Conservation (phyloP, 2,888 invertebrate species). For the Perizoma flavofasciatum region DNA sequence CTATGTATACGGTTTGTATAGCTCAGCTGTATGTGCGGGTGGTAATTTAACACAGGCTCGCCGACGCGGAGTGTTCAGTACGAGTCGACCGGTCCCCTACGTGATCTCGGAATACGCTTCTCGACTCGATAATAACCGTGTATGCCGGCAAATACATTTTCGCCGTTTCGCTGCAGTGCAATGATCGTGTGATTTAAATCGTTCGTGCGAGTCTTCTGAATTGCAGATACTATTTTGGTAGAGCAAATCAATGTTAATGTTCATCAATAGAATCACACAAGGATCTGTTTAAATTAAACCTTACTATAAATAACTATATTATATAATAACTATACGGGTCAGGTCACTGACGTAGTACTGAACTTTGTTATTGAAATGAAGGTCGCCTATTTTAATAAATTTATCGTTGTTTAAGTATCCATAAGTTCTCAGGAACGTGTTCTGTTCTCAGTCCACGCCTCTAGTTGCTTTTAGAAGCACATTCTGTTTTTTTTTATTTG, state of each 20-base stretch:
- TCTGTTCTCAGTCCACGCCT: too few species aligned
- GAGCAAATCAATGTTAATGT: background rate
- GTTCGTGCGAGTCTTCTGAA: conserved; percentile 21
- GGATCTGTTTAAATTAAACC: too few species aligned
- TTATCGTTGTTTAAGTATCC: too few species aligned
- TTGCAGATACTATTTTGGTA: background rate
- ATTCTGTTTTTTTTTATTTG: too few species aligned
- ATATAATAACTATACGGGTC: too few species aligned
- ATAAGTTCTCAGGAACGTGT: too few species aligned
- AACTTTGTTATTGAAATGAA: conserved; percentile 25
- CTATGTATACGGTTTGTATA: conserved; percentile 4
- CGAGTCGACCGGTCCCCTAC: conserved; percentile 64
- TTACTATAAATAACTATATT: too few species aligned
- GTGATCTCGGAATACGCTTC: conserved; percentile 71
- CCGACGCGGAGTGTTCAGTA: conserved; percentile 48
- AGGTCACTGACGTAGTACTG: background rate
- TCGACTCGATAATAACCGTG: conserved; percentile 62
- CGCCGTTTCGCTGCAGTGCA: conserved; percentile 23
- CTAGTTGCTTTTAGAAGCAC: too few species aligned
- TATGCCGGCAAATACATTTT: conserved; percentile 37
- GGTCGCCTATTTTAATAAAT: conserved; percentile 11
- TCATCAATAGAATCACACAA: background rate
- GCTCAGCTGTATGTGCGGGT: conserved; percentile 29
- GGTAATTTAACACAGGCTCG: conserved; percentile 52
- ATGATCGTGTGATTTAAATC: conserved; percentile 26